A percentile compares a stretch with the other conserved stretches of the same genome.
phyloP scores from a whole-genome alignment of 2,797 vertebrate genomes.

The Urophycis tenuis region DNA sequence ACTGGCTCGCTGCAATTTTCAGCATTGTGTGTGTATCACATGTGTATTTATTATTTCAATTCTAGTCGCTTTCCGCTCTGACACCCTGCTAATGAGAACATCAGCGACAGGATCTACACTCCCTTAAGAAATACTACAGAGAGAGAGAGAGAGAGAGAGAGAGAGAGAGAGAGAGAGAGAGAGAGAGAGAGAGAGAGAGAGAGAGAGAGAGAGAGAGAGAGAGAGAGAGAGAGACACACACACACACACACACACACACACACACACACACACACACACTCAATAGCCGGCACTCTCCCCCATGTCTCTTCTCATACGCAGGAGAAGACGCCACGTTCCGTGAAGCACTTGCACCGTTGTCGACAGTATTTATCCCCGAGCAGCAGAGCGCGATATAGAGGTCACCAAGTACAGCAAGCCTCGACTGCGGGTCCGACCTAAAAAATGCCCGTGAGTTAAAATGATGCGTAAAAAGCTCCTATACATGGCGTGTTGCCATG shows the following conservation, averaged over 20 bases:
- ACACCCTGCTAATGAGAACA: not conserved
- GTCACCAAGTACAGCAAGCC: not conserved
- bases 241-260: too few species aligned
- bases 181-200: constrained; percentile 1
- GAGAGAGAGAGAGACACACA: not conserved
- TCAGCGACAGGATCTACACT: not conserved
- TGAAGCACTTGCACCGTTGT: not conserved
- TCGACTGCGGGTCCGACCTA: not conserved
- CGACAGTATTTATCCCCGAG: not conserved
- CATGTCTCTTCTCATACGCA: not conserved
- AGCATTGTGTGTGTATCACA: too few species aligned
- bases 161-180: not conserved
- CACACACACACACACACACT: too few species aligned
- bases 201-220: not conserved
- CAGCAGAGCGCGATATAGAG: not conserved
- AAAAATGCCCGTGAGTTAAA: not conserved
- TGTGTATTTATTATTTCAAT: not conserved
- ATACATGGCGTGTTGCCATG: too few species aligned
- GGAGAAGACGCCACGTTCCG: not conserved
- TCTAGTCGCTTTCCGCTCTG: not conserved
- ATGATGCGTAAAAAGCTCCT: not conserved
- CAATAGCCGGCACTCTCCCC: too few species aligned
- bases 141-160: too few species aligned
- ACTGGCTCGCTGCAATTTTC: not conserved
- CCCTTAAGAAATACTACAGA: not conserved